Base-by-base conservation (phyloP, 2,888 invertebrate species). In the Chymomyza procnemis region DNA sequence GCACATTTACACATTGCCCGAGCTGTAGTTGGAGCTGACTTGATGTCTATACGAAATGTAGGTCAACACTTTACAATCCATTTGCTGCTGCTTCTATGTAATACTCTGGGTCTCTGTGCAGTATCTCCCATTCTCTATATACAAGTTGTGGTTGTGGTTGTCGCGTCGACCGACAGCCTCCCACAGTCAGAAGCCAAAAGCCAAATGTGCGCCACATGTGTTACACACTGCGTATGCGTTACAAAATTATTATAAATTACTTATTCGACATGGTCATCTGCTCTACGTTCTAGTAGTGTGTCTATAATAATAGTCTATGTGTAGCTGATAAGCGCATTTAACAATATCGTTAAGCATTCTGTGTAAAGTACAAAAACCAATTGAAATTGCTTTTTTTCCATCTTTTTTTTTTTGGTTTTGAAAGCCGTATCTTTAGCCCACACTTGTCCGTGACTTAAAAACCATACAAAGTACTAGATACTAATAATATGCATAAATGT, bases 211-310 rank as follows among this genome's bases (percentile, higher is more conserved):
- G 59, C 50, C 8, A 61, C 72, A 74, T 41, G 16, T 50, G 50
- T 50, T 50, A 16, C 16, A 50, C 16, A 50, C 22, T 84, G 81
- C 81, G 81, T 81, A 81, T 81, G 86, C 81, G 83, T 81, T 83
- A 85, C 84, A 71, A 69, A 86, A 86, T 81, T 74, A 84, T 70
- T 81, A 86, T 81, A 81, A 81, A 80, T 81, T 81, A 78, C 69
- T 64, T 52, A 66, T 78, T 71, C 73, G 78, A 77, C 78, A 77
- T 71, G 68, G 57, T 18, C 16, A 41, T 50, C 34, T 41, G 34
- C 12, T 41, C 34, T 41, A 41, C 12, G 34, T 41, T 41, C 34
- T 41, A 41, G 34, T 41, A 12, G 12, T 12, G 12, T 41, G 34
- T 41, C 34, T 41, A 3, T 12, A 41, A 3, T 12, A 41, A 41